These are phyloP conservation scores for Helarctos malayanus DNA, from an alignment of 2,797 vertebrate species.

Conservation along the genomic window DNA sequence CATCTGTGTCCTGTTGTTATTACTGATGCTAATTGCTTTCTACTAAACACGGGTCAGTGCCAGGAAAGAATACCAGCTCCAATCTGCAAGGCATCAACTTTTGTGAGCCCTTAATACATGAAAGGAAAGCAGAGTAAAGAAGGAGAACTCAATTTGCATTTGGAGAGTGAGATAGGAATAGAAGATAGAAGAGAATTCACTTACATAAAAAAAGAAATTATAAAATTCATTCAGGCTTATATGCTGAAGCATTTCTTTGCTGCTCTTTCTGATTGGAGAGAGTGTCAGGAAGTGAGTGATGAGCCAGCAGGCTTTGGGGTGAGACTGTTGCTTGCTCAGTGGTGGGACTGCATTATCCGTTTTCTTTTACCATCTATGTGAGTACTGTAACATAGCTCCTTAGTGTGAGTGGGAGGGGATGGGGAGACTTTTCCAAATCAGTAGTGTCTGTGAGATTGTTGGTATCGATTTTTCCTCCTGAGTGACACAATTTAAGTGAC, in stretches of 20 bases:
- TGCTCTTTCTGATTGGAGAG: conserved; percentile 47
- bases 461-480: conserved; percentile 72
- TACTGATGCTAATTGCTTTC: conserved; percentile 87
- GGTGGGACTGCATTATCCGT: background rate
- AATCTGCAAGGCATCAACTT: conserved; percentile 85
- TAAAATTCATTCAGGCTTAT: conserved; percentile 68
- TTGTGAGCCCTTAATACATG: conserved; percentile 88
- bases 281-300: conserved; percentile 49
- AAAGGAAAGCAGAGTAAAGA: conserved; percentile 88
- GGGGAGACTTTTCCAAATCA: conserved; percentile 61
- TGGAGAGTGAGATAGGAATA: conserved; percentile 83
- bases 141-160: conserved; percentile 86
- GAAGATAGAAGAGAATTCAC: conserved; percentile 81
- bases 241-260: conserved; percentile 71
- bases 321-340: background rate
- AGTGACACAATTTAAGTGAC: conserved; percentile 76
- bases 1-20: conserved; percentile 81
- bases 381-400: background rate
- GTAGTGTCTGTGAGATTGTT: conserved; percentile 68
- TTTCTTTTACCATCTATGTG: background rate
- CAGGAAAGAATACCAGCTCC: conserved; percentile 87
- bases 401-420: background rate
- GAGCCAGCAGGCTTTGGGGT: conserved; percentile 2
- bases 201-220: conserved; percentile 67
- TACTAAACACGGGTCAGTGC: conserved; percentile 87